These are phyloP conservation scores for Verasper variegatus DNA, from an alignment of 2,113 vertebrate genomes.

Conservation along the genomic window DNA sequence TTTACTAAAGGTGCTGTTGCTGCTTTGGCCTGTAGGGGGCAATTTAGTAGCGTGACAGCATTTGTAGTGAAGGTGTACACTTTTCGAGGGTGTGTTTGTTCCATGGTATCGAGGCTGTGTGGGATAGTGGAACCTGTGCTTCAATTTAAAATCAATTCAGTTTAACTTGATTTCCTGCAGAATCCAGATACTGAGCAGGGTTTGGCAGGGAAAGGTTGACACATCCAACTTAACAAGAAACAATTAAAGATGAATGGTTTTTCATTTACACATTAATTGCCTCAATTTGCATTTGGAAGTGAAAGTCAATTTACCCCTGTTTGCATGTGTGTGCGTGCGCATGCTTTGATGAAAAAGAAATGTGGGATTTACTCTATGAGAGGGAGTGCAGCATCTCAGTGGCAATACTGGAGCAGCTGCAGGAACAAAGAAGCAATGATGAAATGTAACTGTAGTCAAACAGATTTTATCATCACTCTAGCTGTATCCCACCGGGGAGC, in stretches of 20 bases:
- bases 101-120: not conserved
- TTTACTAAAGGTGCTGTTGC: constrained; percentile 37
- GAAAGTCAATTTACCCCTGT: constrained; percentile 34
- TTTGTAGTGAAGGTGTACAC: not conserved
- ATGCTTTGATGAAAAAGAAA: constrained; percentile 53
- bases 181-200: constrained; percentile 20
- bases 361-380: constrained; percentile 24
- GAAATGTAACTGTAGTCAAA: constrained; percentile 62
- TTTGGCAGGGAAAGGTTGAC: constrained; percentile 31
- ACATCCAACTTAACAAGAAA: constrained; percentile 43
- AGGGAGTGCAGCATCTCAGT: constrained; percentile 27
- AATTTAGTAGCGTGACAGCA: constrained; percentile 70
- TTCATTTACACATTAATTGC: constrained; percentile 62
- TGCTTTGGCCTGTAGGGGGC: constrained; percentile 75
- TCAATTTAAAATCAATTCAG: constrained; percentile 31
- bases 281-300: constrained; percentile 45
- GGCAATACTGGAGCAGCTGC: constrained; percentile 58
- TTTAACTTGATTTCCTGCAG: constrained; percentile 43
- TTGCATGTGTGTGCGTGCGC: not conserved
- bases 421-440: constrained; percentile 61
- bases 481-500: constrained; percentile 13
- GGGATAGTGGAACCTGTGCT: not conserved
- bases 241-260: constrained; percentile 58
- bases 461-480: constrained; percentile 57
- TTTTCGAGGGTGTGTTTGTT: not conserved